Evolutionary conservation across 2,888 invertebrate species (phyloP), one percentile per base, ranked within the genome.

Genomic region (Drosophila phalerata): DNA sequence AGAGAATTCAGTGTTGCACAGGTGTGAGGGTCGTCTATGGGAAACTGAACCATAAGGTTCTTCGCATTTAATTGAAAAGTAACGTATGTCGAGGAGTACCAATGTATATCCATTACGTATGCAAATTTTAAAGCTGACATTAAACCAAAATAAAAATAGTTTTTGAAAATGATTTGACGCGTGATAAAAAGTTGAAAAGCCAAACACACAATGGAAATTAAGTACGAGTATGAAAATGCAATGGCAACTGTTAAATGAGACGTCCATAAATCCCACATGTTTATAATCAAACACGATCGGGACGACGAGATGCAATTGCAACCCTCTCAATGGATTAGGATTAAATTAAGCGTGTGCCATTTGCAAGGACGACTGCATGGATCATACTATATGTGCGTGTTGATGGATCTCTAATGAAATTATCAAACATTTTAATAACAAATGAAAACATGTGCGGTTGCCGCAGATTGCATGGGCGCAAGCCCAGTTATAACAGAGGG

Each of bases 381-480:
- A 34, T 51, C 47, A 32, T 51, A 19, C 13, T n/a, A n/a, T n/a
- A 19, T 9, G 15, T 22, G 37, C 25, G 52, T 40, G 38, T 47
- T 75, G 77, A 72, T 79, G 79, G 78, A 82, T 86, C 85, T 81
- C 85, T 84, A 88, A 87, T 86, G 88, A 79, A 88, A 90, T 90
- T 90, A 91, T 85, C 90, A 90, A 91, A 87, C 88, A 89, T 85
- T 91, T 90, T 90, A 91, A 89, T 91, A 91, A 90, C 91, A 91
- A 91, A 91, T 90, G 85, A 89, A 90, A 91, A 91, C 91, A 91
- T 91, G 86, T 90, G 91, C 87, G 88, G 64, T 64, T 82, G 89
- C 88, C 77, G 69, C 69, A 85, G 67, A 88, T 88, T 89, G 90
- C 86, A 85, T 69, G 73, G 67, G 65, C 72, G 74, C 79, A 65